Conservation (phyloP, 2,797 vertebrate genomes). For the Galagoides demidoff region DNA sequence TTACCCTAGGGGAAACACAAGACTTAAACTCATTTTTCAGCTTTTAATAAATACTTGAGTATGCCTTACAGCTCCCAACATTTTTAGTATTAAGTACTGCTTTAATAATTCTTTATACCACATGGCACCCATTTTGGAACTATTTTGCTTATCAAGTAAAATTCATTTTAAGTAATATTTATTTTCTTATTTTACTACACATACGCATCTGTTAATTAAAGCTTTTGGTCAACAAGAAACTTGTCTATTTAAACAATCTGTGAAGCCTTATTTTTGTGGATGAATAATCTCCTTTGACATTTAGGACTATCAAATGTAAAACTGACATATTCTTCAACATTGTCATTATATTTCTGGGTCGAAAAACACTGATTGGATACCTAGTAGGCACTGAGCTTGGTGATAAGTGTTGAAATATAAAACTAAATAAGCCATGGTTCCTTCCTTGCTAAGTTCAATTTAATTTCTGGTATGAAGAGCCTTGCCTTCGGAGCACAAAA, state of each 20-base stretch:
- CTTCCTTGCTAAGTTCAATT: neutral
- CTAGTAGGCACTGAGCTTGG: neutral
- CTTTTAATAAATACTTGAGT: conserved; percentile 24
- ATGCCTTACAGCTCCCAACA: neutral
- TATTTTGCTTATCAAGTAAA: neutral
- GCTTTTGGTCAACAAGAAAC: neutral
- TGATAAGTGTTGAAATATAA: neutral
- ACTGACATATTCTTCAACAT: neutral
- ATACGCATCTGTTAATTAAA: conserved; percentile 28
- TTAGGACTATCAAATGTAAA: neutral
- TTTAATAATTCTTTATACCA: neutral
- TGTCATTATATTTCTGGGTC: neutral
- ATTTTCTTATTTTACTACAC: conserved; percentile 1
- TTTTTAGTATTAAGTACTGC: conserved; percentile 11
- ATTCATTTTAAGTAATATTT: conserved; percentile 43
- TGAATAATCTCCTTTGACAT: conserved; percentile 14
- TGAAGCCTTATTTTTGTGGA: neutral
- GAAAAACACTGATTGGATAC: neutral
- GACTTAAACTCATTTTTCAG: neutral
- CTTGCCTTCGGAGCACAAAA: neutral
- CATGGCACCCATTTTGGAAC: neutral
- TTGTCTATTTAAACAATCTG: conserved; percentile 12
- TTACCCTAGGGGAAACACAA: neutral
- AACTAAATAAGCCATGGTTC: neutral
- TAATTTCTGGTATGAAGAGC: neutral